phyloP scores from a whole-genome alignment of 1,140 invertebrate species.

The Brachionus rotundiformis region DNA sequence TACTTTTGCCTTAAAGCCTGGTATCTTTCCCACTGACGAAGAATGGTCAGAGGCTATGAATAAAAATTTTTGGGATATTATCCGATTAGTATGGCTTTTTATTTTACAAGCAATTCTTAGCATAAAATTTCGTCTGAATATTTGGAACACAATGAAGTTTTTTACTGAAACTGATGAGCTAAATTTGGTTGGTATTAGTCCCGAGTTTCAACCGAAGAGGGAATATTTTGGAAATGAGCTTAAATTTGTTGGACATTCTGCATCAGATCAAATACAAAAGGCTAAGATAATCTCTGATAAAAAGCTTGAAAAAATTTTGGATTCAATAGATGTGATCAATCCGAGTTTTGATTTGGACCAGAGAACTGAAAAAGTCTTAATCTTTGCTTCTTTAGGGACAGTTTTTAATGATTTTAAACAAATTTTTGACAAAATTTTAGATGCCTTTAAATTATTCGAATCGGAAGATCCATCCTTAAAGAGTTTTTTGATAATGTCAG shows the following conservation, averaged over 20 bases:
- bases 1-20: not conserved
- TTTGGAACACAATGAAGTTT: conserved; percentile 8
- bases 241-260: conserved; percentile 30
- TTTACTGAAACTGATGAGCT: not conserved
- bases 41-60: not conserved
- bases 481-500: not conserved
- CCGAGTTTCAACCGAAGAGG: conserved; percentile 23
- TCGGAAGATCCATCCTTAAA: not conserved
- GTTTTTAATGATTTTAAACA: conserved; percentile 13
- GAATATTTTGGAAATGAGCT: not conserved
- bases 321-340: not conserved
- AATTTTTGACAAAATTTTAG: conserved; percentile 45
- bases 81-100: not conserved
- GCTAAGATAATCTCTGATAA: not conserved
- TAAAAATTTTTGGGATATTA: not conserved
- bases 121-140: not conserved
- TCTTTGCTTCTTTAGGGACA: conserved; percentile 34
- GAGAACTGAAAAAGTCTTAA: not conserved
- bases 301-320: conserved; percentile 4
- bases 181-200: conserved; percentile 21
- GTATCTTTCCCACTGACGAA: not conserved
- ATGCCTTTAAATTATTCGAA: not conserved
- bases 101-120: not conserved
- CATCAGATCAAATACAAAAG: not conserved
- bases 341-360: not conserved